A percentile compares a stretch with the other conserved stretches of the same genome.
Evolutionary conservation across 2,888 invertebrate species (phyloP).

Genomic region (Keiferia lycopersicella): DNA sequence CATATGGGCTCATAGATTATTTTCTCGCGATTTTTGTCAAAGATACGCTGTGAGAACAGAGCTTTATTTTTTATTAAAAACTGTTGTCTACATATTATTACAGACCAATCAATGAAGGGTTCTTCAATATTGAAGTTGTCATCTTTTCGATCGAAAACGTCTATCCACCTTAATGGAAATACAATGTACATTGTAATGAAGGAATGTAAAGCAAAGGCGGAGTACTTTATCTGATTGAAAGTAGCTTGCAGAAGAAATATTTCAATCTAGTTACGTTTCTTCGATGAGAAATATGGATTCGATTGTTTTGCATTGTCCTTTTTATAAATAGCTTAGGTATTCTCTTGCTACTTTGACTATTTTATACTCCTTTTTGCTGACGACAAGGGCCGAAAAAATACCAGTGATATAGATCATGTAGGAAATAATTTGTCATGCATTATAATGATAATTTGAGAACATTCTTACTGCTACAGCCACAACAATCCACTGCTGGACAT

Average conservation of each 20-base stretch:
- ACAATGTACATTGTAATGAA: constrained; percentile 23
- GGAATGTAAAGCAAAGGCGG: background rate
- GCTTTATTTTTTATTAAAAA: too few species aligned
- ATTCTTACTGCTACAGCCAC: too few species aligned
- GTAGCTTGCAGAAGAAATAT: constrained; percentile 1
- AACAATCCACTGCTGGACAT: too few species aligned
- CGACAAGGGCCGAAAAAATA: too few species aligned
- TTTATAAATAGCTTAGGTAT: background rate
- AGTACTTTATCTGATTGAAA: constrained; percentile 22
- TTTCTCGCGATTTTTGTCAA: too few species aligned
- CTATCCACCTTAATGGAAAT: constrained; percentile 13
- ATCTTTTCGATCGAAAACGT: constrained; percentile 18
- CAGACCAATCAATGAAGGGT: background rate
- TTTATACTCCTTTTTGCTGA: background rate
- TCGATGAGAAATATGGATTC: background rate
- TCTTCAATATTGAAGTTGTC: background rate
- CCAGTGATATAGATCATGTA: too few species aligned
- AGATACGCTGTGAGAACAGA: too few species aligned
- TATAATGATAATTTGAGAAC: too few species aligned
- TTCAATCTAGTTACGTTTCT: constrained; percentile 7
- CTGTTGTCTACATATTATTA: too few species aligned
- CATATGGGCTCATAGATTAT: too few species aligned
- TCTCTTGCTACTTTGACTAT: background rate
- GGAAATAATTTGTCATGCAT: too few species aligned
- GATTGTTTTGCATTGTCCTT: background rate